A percentile compares a stretch with the other conserved stretches of the same genome.
Evolutionary conservation across 2,113 vertebrate genomes (phyloP).

Genomic region (Plecotus auritus): DNA sequence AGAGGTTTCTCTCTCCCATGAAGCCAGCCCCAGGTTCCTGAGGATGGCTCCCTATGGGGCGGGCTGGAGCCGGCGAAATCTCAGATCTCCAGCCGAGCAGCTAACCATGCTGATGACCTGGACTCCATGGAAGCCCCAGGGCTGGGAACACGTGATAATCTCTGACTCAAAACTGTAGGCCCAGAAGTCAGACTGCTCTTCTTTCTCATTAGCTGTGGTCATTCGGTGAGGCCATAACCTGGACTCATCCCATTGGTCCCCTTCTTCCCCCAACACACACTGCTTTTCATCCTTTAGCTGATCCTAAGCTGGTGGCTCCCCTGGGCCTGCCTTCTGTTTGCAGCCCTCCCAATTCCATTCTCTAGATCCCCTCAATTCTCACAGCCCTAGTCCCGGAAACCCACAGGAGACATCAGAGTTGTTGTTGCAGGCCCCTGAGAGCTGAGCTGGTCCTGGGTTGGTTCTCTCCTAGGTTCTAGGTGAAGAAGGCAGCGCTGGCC

Average conservation of each 20-base stretch:
- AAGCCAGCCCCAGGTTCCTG: neutral
- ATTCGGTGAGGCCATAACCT: neutral
- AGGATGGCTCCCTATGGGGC: neutral
- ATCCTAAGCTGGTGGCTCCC: neutral
- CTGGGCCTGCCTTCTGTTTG: neutral
- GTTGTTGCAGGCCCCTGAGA: neutral
- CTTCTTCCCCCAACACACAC: neutral
- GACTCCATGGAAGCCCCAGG: neutral
- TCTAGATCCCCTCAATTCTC: neutral
- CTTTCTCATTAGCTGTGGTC: neutral
- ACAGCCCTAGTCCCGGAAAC: neutral
- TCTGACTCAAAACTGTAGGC: neutral
- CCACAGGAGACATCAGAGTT: neutral
- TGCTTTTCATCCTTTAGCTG: neutral
- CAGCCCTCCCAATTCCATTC: neutral
- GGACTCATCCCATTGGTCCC: no score
- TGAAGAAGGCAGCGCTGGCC: neutral
- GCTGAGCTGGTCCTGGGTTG: neutral
- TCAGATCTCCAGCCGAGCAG: neutral
- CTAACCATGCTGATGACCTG: no score
- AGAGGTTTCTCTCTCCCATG: neutral
- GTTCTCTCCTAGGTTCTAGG: neutral
- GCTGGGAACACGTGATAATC: neutral
- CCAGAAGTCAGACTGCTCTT: neutral
- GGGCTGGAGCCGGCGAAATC: neutral